Base-by-base conservation (phyloP, 1,140 invertebrate genomes). In the Drosophila suzukii region DNA sequence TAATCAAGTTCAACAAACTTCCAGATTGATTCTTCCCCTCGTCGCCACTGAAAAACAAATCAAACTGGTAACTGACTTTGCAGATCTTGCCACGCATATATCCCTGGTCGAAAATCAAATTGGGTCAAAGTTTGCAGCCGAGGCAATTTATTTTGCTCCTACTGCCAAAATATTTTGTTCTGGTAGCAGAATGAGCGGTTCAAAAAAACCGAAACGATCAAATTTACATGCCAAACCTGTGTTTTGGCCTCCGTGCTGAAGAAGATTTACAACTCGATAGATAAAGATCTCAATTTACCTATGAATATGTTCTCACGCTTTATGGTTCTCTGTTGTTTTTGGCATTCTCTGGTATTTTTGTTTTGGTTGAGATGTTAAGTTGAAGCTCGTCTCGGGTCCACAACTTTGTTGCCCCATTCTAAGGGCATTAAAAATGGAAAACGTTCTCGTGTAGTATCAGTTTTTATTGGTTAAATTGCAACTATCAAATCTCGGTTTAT, bases 271-370 rank as follows among this genome's bases (percentile, higher is more conserved):
- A 72, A 72, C 38, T 5, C 41, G 30, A 13, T 43, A 57, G 68
- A 72, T 72, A 71, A 68, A 71, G 68, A 72, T 72, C 68, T 72
- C 68, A 72, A 72, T 71, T 41, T 58, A 70, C 34, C 67, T 50
- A 71, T 58, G 66, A 71, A 71, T 72, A 72, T 71, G 68, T 72
- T 72, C 68, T 72, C 68, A 72, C 68, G 68, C 68, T 72, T 72
- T 71, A 72, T 71, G 50, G 53, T 50, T 39, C 44, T 66, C 27
- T n/a, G 12, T 20, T 20, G 15, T 20, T 54, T 72, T 70, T 55
- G n/a, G 65, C 20, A 67, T 55, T 70, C 63, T 6, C n/a, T n/a
- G 2, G 13, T n/a, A 30, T 36, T 50, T 68, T 49, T 44, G 15
- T 58, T 50, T 71, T 30, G 65, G 44, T 72, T 72, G n/a, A 71